A percentile compares a stretch with the other conserved stretches of the same genome.
Evolutionary conservation across 2,888 invertebrate species (phyloP).

Genomic region (Coronaproctus castanopsis): DNA sequence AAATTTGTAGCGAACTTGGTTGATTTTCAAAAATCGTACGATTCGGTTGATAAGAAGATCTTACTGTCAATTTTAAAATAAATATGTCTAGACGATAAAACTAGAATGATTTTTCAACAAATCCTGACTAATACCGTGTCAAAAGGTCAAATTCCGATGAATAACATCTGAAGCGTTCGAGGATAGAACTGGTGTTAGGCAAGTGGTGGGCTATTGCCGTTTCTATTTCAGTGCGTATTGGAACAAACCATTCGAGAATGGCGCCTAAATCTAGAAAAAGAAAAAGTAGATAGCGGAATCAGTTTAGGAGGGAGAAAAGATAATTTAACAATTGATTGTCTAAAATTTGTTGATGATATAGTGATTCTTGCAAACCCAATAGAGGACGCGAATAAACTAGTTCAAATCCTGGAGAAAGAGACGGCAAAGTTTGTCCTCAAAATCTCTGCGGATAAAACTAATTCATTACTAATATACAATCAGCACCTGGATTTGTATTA

Average conservation of each 20-base stretch:
- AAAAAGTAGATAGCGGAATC: not conserved
- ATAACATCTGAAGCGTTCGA: not conserved
- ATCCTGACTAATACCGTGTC: not conserved
- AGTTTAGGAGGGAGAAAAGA: not conserved
- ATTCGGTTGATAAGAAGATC: not conserved
- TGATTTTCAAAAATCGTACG: not conserved
- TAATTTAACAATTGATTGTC: too few relatives aligned
- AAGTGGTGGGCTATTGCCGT: not conserved
- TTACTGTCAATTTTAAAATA: not conserved
- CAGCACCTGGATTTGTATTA: not conserved
- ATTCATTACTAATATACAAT: not conserved
- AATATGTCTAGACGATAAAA: not conserved
- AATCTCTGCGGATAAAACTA: not conserved
- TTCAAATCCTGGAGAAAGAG: not conserved
- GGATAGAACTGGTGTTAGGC: not conserved
- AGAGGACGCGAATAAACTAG: not conserved
- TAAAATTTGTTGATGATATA: too few relatives aligned
- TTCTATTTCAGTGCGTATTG: not conserved
- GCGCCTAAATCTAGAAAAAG: not conserved
- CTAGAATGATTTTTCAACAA: not conserved
- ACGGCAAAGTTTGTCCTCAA: not conserved
- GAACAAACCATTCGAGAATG: not conserved
- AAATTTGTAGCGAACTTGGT: not conserved
- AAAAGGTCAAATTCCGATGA: not conserved
- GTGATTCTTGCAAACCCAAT: not conserved